A percentile compares a stretch with the other conserved stretches of the same genome.
phyloP scores from a whole-genome alignment of 1,140 invertebrate genomes.

The Holotrichia oblita region DNA sequence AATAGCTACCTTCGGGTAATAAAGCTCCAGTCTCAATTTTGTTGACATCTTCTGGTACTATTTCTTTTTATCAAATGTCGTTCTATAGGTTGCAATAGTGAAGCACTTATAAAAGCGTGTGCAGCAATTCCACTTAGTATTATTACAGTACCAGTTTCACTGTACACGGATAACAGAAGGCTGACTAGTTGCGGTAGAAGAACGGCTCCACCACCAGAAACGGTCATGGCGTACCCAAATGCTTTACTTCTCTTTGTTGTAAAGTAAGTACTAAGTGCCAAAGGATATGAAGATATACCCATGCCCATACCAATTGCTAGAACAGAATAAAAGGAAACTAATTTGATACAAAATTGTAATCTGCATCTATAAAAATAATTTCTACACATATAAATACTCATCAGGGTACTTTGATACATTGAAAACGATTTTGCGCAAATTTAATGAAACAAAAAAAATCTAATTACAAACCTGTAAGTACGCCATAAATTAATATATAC shows the following conservation, averaged over 20 bases:
- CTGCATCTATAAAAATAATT: too few relatives aligned
- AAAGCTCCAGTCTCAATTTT: background rate
- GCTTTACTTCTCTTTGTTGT: constrained; percentile 60
- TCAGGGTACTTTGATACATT: too few relatives aligned
- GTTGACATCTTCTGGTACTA: background rate
- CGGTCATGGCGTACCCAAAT: constrained; percentile 61
- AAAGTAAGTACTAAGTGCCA: constrained; percentile 65
- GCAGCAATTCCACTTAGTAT: constrained; percentile 61
- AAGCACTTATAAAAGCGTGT: constrained; percentile 59
- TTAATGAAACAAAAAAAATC: too few relatives aligned
- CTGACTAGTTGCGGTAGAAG: constrained; percentile 63
- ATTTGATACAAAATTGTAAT: too few relatives aligned
- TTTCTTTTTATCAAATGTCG: constrained; percentile 63
- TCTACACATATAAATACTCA: too few relatives aligned
- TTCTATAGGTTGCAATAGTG: constrained; percentile 63
- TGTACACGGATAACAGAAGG: constrained; percentile 58
- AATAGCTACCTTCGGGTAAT: too few relatives aligned
- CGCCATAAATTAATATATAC: constrained; percentile 70
- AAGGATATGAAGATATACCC: constrained; percentile 66
- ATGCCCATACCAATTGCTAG: constrained; percentile 70
- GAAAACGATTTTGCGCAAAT: too few relatives aligned
- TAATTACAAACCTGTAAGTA: constrained; percentile 63
- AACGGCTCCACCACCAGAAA: constrained; percentile 63
- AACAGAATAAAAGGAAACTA: too few relatives aligned
- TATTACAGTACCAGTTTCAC: constrained; percentile 59